Conservation (phyloP, 2,888 invertebrate genomes). For the Abscondita cerata region DNA sequence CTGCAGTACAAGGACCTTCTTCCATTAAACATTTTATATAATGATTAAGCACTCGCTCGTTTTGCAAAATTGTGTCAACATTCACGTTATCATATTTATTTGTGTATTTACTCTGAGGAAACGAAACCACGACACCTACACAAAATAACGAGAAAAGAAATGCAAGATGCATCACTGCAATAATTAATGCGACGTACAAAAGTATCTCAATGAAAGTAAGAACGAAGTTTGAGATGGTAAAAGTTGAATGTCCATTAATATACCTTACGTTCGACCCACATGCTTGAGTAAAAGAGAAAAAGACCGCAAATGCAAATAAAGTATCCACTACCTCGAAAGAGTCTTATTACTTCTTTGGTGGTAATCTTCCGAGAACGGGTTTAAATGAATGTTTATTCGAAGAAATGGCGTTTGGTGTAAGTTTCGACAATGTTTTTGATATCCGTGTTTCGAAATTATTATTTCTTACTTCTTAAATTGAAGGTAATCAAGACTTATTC, state of each 20-base stretch:
- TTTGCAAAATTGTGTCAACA: conserved; percentile 65
- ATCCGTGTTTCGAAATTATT: too few species aligned
- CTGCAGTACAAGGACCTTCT: conserved; percentile 66
- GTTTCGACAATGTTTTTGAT: too few species aligned
- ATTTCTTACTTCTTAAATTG: too few species aligned
- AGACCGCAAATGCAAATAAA: neutral
- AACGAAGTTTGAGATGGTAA: neutral
- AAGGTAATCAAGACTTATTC: too few species aligned
- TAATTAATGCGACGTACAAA: neutral
- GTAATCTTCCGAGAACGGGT: too few species aligned
- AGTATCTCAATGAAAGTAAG: neutral
- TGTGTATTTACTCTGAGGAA: conserved; percentile 54
- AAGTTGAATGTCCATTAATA: conserved; percentile 8
- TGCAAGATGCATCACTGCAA: conserved; percentile 40
- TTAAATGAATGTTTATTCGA: too few species aligned
- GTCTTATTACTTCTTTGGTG: too few species aligned
- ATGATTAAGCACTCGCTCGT: conserved; percentile 64
- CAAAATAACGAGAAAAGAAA: conserved; percentile 50
- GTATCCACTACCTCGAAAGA: too few species aligned
- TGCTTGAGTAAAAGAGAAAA: neutral
- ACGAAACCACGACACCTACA: conserved; percentile 43
- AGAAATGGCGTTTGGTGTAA: too few species aligned
- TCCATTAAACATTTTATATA: conserved; percentile 69
- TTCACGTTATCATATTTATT: conserved; percentile 65
- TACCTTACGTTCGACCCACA: conserved; percentile 8